A percentile compares a stretch with the other conserved stretches of the same genome.
Conservation (phyloP, 2,888 invertebrate genomes). For the Harpalus rubripes region DNA sequence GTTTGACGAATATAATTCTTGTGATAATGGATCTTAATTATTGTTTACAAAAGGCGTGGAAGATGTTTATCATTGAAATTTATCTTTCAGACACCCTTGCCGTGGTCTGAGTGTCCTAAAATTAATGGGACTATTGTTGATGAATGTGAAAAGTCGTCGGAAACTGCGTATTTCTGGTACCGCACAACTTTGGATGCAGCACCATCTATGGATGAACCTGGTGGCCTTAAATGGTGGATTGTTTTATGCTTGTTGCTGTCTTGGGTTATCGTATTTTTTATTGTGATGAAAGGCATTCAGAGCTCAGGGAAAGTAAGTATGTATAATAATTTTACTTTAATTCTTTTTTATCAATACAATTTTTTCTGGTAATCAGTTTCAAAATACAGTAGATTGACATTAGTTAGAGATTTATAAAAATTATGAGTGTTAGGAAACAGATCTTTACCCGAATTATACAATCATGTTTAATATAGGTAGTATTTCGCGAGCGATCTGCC, state of each 20-base stretch:
- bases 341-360: not conserved
- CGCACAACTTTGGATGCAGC: conserved; percentile 93
- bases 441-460: no score
- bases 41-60: no score
- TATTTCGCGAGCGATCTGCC: no score
- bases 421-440: no score
- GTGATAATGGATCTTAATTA: no score
- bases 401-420: no score
- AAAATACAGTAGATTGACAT: no score
- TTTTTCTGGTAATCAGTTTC: no score
- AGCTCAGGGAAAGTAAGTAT: conserved; percentile 92
- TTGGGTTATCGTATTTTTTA: conserved; percentile 95
- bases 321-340: conserved; percentile 26
- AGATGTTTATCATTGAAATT: not conserved
- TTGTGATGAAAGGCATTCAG: conserved; percentile 97
- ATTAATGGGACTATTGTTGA: conserved; percentile 83
- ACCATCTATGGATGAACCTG: conserved; percentile 90
- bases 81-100: conserved; percentile 85
- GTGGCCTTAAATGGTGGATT: conserved; percentile 95
- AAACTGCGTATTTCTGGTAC: conserved; percentile 96
- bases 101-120: conserved; percentile 91
- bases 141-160: conserved; percentile 91
- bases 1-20: no score
- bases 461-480: no score
- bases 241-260: conserved; percentile 91